Evolutionary conservation across 2,797 vertebrate species (phyloP).

Genomic region (Nannoperca australis): DNA sequence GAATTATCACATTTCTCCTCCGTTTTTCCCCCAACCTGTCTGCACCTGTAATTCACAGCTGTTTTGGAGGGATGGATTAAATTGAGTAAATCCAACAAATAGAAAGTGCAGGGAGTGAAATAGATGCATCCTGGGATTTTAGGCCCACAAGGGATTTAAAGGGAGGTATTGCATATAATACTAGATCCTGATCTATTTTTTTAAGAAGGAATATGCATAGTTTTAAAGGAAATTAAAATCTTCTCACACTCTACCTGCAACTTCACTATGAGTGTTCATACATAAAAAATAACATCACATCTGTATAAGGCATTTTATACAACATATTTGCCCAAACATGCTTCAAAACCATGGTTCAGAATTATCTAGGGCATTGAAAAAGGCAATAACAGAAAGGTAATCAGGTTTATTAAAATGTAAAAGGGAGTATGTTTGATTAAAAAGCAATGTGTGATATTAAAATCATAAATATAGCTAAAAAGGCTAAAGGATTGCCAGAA

Average conservation of each 20-base stretch:
- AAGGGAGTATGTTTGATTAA: not conserved
- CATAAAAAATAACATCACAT: not conserved
- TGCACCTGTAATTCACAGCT: conserved; percentile 15
- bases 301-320: not conserved
- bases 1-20: not conserved
- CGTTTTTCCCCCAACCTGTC: not conserved
- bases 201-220: not conserved
- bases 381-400: not conserved
- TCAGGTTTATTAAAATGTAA: not conserved
- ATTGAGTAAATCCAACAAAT: conserved; percentile 21
- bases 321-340: not conserved
- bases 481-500: not conserved
- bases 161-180: not conserved
- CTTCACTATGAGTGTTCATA: not conserved
- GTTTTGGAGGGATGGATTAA: conserved; percentile 12
- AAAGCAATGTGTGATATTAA: not conserved
- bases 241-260: not conserved
- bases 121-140: conserved; percentile 19
- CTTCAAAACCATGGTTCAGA: not conserved
- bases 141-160: conserved; percentile 11
- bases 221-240: not conserved
- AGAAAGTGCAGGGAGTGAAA: conserved; percentile 1
- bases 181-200: not conserved
- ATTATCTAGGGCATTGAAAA: not conserved
- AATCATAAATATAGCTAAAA: not conserved